A percentile compares a stretch with the other conserved stretches of the same genome.
phyloP scores from a whole-genome alignment of 2,888 invertebrate genomes.

The Piscicola geometra region DNA sequence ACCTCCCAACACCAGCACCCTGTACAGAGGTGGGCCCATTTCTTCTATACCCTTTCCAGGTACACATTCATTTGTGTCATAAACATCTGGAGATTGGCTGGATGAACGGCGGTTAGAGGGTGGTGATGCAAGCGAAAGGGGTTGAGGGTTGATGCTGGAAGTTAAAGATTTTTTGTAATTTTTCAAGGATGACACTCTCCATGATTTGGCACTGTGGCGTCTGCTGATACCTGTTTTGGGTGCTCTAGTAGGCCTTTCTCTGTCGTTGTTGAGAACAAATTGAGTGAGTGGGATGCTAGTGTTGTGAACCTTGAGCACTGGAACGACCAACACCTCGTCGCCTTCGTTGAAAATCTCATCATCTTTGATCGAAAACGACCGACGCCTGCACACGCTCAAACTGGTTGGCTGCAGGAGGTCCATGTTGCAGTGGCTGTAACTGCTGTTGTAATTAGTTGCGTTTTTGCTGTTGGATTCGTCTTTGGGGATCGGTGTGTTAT shows the following conservation, averaged over 20 bases:
- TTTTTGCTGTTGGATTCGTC: background rate
- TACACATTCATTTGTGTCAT: background rate
- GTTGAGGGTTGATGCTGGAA: background rate
- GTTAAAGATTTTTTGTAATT: background rate
- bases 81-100: background rate
- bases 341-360: constrained; percentile 41
- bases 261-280: background rate
- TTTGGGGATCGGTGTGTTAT: background rate
- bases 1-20: constrained; percentile 42
- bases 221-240: background rate
- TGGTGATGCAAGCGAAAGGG: background rate
- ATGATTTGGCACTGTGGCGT: background rate
- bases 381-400: constrained; percentile 34
- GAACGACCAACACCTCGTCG: constrained; percentile 35
- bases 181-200: constrained; percentile 19
- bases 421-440: background rate
- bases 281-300: background rate
- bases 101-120: background rate
- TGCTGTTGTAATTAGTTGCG: background rate
- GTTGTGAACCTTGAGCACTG: constrained; percentile 2
- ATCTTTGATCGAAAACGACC: constrained; percentile 41
- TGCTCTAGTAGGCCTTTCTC: background rate
- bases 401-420: background rate
- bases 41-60: too few species aligned
- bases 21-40: constrained; percentile 27